These are phyloP conservation scores for Myotis myotis DNA, from an alignment of 2,797 vertebrate species.

Conservation along the genomic window DNA sequence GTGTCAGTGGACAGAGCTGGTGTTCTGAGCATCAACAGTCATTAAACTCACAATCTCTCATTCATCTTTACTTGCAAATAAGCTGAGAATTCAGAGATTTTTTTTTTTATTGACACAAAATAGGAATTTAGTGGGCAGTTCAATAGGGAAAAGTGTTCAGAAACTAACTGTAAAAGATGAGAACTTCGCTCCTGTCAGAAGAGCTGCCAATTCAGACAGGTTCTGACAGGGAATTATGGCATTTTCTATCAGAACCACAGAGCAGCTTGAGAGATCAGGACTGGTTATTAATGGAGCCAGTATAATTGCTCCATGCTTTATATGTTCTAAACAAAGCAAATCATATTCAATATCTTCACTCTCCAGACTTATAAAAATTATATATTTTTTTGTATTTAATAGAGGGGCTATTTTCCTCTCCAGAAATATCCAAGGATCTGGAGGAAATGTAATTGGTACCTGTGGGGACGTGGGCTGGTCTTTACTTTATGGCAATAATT, in stretches of 20 bases:
- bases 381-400: background rate
- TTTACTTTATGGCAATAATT: background rate
- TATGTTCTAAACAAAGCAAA: slow-evolving; percentile 21
- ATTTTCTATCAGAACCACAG: slow-evolving; percentile 39
- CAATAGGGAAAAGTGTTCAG: slow-evolving; percentile 35
- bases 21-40: background rate
- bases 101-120: slow-evolving; percentile 47
- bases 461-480: background rate
- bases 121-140: slow-evolving; percentile 46
- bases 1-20: background rate
- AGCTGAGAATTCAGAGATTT: slow-evolving; percentile 47
- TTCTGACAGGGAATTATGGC: slow-evolving; percentile 35
- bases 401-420: background rate
- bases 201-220: slow-evolving; percentile 44
- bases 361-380: background rate
- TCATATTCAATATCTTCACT: background rate
- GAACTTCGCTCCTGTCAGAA: slow-evolving; percentile 53
- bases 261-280: background rate
- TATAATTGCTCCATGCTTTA: background rate
- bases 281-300: slow-evolving; percentile 22
- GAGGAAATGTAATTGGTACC: background rate
- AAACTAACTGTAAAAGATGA: slow-evolving; percentile 27
- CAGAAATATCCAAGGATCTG: background rate
- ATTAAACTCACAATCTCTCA: slow-evolving; percentile 53
- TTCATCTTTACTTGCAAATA: slow-evolving; percentile 58